Base-by-base conservation (phyloP, 1,140 invertebrate species). In the Ooceraea biroi region DNA sequence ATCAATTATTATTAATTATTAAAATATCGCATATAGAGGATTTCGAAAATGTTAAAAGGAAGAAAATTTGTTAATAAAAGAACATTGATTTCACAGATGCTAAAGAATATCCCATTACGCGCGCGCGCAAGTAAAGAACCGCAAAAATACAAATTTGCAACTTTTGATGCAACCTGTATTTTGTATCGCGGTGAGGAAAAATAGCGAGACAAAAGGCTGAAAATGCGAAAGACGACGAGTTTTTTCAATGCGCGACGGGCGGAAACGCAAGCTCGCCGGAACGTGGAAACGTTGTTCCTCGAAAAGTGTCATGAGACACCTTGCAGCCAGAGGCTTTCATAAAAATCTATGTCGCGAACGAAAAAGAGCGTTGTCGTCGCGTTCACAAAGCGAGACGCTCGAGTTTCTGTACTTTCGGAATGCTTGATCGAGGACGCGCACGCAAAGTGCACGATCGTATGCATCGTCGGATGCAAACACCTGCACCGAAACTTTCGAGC, bases 191-290 rank as follows among this genome's bases (percentile, higher is more conserved):
- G n/a, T 36, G 12, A 57, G 30, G 30, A 76, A 66, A 78, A 68
- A n/a, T 19, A 10, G 12, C 44, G 46, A 55, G 25, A 80, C 12
- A 10, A 50, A 36, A 80, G 44, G 41, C 44, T 61, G 44, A 61
- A 82, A 76, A 60, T 52, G 61, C 63, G 55, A 77, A 85, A 83
- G 82, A 61, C 57, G 46, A 25, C 41, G 27, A 36, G 84, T 46
- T 83, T 77, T 85, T 83, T 73, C 60, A 82, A 73, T 71, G 48
- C 52, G 41, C 69, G 48, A 17, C 27, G 58, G 14, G 68, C 61
- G 78, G 60, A 83, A 83, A 73, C 61, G 55, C 69, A 71, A 85
- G 68, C 71, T 82, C 84, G 48, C 44, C 52, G 66, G 36, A 65
- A 46, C 25, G 50, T n/a, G 57, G 63, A 69, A 83, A 63, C 63